Evolutionary conservation across 2,113 vertebrate species (phyloP).

Genomic region (Oryzias woworae): DNA sequence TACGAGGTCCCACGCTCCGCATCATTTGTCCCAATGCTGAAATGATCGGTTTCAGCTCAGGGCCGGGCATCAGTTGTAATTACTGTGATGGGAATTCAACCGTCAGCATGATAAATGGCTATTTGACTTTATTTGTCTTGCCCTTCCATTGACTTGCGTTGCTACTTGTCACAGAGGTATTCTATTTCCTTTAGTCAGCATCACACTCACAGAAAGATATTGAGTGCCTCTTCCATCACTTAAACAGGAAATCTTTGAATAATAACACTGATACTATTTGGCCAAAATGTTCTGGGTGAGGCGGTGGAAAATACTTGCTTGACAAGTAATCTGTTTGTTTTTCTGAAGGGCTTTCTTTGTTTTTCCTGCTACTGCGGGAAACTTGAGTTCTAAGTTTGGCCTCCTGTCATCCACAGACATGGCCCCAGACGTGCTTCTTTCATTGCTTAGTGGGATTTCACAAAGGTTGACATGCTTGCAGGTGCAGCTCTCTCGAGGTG

Average conservation of each 20-base stretch:
- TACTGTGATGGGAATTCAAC: conserved; percentile 64
- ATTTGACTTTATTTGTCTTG: conserved; percentile 70
- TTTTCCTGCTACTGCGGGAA: conserved; percentile 30
- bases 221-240: conserved; percentile 59
- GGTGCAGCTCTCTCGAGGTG: conserved; percentile 52
- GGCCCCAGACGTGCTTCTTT: conserved; percentile 14
- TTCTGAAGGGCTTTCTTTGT: not conserved
- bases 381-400: conserved; percentile 33
- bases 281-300: conserved; percentile 25
- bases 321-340: conserved; percentile 36
- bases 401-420: conserved; percentile 14
- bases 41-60: conserved; percentile 59
- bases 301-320: conserved; percentile 4
- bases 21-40: conserved; percentile 50
- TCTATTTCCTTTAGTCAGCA: conserved; percentile 63
- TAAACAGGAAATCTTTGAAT: conserved; percentile 63
- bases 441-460: conserved; percentile 26
- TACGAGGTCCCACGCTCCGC: conserved; percentile 33
- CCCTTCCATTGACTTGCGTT: conserved; percentile 33
- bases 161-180: conserved; percentile 52
- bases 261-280: conserved; percentile 37
- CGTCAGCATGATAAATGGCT: conserved; percentile 67
- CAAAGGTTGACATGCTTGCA: conserved; percentile 30
- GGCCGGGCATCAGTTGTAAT: conserved; percentile 63
- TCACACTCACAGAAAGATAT: conserved; percentile 43